phyloP scores from a whole-genome alignment of 1,140 invertebrate species.

The Rhysida immarginata region DNA sequence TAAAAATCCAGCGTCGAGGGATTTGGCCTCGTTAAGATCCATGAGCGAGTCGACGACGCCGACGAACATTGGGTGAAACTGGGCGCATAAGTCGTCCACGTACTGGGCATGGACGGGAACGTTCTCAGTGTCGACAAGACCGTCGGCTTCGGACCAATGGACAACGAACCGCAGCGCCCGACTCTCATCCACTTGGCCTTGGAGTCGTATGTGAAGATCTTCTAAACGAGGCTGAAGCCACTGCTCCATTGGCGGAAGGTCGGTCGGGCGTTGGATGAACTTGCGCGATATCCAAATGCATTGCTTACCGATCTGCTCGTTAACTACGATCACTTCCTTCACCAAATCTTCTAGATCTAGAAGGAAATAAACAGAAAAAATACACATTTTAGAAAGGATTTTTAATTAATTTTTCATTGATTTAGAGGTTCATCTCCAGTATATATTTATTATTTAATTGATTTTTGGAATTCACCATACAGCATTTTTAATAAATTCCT shows the following conservation, averaged over 20 bases:
- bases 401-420: no score
- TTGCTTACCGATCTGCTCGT: constrained; percentile 24
- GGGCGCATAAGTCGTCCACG: constrained; percentile 39
- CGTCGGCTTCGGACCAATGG: constrained; percentile 24
- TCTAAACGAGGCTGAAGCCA: constrained; percentile 9
- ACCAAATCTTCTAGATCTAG: constrained; percentile 16
- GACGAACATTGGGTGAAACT: constrained; percentile 34
- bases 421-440: no score
- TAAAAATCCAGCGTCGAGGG: neutral
- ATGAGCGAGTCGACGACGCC: constrained; percentile 41
- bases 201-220: constrained; percentile 10
- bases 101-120: constrained; percentile 46
- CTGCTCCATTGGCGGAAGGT: constrained; percentile 5
- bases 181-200: constrained; percentile 42
- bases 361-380: no score
- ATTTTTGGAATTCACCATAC: no score
- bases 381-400: no score
- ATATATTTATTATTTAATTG: no score
- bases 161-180: constrained; percentile 45
- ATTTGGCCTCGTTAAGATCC: constrained; percentile 36
- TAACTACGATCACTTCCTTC: constrained; percentile 10
- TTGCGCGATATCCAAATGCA: constrained; percentile 13
- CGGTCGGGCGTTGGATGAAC: constrained; percentile 13
- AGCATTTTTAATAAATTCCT: no score
- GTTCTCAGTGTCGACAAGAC: constrained; percentile 43